A percentile compares a stretch with the other conserved stretches of the same genome.
phyloP scores from a whole-genome alignment of 2,797 vertebrate species.

The Arrhamphus sclerolepis region DNA sequence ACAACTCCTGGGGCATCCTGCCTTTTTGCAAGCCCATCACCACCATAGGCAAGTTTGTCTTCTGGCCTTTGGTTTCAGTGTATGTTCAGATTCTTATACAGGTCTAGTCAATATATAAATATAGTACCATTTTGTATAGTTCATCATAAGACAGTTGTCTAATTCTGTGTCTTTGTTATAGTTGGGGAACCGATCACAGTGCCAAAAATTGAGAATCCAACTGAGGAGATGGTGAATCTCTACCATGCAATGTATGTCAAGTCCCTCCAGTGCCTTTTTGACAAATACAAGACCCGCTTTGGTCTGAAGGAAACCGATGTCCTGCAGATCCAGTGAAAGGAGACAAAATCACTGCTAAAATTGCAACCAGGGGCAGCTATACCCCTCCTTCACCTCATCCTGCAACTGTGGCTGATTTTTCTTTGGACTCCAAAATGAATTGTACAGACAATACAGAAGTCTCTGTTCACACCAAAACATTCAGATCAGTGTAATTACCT shows the following conservation, averaged over 20 bases:
- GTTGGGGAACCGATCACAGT: conserved; percentile 96
- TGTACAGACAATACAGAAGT: conserved; percentile 39
- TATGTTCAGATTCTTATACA: background rate
- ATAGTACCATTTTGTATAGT: no score
- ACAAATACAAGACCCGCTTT: conserved; percentile 91
- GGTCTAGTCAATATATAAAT: no score
- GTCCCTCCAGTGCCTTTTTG: conserved; percentile 89
- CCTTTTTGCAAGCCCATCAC: conserved; percentile 93
- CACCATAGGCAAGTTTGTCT: conserved; percentile 83
- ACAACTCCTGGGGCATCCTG: conserved; percentile 89
- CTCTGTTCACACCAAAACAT: conserved; percentile 25
- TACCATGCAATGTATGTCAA: conserved; percentile 91
- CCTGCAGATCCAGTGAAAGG: conserved; percentile 86
- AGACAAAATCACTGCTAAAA: conserved; percentile 4
- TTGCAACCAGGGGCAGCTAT: conserved; percentile 35
- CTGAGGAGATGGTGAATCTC: conserved; percentile 85
- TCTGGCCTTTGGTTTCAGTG: background rate
- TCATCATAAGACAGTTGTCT: no score
- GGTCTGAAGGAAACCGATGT: conserved; percentile 88
- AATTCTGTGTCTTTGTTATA: conserved; percentile 48
- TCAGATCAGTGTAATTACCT: conserved; percentile 9
- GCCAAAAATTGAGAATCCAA: conserved; percentile 88
- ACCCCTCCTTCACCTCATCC: background rate
- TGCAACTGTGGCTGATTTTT: conserved; percentile 38
- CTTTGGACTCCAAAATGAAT: conserved; percentile 40